phyloP scores from a whole-genome alignment of 2,797 vertebrate species.

The Mallotus villosus region DNA sequence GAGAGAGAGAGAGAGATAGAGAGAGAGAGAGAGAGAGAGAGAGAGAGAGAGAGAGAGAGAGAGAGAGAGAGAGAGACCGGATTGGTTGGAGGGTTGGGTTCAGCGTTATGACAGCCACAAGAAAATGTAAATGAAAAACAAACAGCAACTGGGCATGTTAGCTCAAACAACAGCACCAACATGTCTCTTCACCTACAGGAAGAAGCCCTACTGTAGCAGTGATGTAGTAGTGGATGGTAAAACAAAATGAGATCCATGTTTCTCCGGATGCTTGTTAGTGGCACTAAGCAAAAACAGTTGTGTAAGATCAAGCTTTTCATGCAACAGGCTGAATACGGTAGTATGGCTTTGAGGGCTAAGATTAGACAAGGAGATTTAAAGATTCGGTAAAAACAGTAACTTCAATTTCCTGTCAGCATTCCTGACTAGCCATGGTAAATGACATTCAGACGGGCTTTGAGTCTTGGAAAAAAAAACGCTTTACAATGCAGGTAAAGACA shows the following conservation, averaged over 20 bases:
- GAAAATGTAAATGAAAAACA: too few relatives aligned
- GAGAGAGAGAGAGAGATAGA: constrained; percentile 8
- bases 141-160: not conserved
- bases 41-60: constrained; percentile 8
- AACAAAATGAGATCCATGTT: not conserved
- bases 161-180: constrained; percentile 5
- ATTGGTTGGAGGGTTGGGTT: not conserved
- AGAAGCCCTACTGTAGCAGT: not conserved
- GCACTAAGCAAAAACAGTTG: constrained; percentile 2
- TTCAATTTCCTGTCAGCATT: too few relatives aligned
- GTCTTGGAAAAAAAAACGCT: too few relatives aligned
- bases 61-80: too few relatives aligned
- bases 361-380: not conserved
- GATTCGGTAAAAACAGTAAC: not conserved
- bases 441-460: too few relatives aligned
- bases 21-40: not conserved
- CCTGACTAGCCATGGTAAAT: too few relatives aligned
- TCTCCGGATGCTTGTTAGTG: not conserved
- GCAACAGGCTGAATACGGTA: constrained; percentile 17
- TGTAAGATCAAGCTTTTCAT: constrained; percentile 33
- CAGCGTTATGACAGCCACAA: not conserved
- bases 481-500: too few relatives aligned
- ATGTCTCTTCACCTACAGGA: not conserved
- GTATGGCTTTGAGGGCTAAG: not conserved
- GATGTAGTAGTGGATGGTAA: not conserved